Percentiles rank a stretch among this genome's conserved stretches.
Conservation (phyloP, 2,888 invertebrate species). For the Platynereis dumerilii region DNA sequence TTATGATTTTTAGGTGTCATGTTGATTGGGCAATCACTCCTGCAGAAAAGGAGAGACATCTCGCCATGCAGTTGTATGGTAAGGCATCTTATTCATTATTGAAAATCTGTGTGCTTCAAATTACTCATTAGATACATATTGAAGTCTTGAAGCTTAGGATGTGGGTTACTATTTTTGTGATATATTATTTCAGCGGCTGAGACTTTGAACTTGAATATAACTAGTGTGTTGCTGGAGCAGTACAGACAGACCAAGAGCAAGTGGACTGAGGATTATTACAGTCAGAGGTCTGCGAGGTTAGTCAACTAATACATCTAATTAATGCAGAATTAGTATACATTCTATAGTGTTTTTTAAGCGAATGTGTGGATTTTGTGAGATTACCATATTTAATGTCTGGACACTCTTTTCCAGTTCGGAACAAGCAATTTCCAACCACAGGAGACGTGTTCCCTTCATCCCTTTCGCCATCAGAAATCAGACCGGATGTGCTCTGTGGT, state of each 20-base stretch:
- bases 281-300: slow-evolving; percentile 20
- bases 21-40: no score
- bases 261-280: slow-evolving; percentile 74
- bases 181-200: slow-evolving; percentile 68
- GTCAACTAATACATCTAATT: no score
- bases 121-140: no score
- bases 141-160: no score
- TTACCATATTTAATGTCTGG: no score
- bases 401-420: background rate
- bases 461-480: slow-evolving; percentile 93
- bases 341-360: no score
- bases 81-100: no score
- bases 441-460: slow-evolving; percentile 86
- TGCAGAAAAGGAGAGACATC: slow-evolving; percentile 15
- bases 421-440: slow-evolving; percentile 21
- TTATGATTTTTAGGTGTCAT: no score
- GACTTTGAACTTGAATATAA: slow-evolving; percentile 84
- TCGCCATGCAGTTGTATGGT: slow-evolving; percentile 10
- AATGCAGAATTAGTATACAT: no score
- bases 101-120: no score
- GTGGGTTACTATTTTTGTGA: no score
- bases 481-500: slow-evolving; percentile 85
- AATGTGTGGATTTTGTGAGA: no score
- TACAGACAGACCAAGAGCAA: slow-evolving; percentile 75
- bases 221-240: slow-evolving; percentile 85